Base-by-base conservation (phyloP, 2,888 invertebrate genomes). In the Embidobia sp. region DNA sequence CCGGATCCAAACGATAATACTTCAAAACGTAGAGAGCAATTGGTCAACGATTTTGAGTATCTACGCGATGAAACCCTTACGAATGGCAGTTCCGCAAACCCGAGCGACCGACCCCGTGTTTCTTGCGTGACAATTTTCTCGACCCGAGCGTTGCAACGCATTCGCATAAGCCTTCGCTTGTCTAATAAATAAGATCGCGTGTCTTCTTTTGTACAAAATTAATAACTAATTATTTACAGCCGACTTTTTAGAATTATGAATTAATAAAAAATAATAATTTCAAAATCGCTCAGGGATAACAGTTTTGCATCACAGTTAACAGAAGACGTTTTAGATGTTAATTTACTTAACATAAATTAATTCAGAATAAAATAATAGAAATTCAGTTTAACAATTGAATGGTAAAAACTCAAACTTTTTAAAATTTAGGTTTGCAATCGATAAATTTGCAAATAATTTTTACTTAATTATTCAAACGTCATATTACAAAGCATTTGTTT, bases 21-120 rank as follows among this genome's bases (percentile, higher is more conserved):
- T 79, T 79, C 31, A 33, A 72, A 66, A 51, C 69, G 40, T 78
- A 80, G 80, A 80, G 79, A 80, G 79, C 79, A 76, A 29, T 48
- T 72, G 40, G 75, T 72, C 66, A 42, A 49, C 66, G 49, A 13
- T 46, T 44, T 55, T 59, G 61, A 72, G 63, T 67, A 67, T 70
- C 63, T 49, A 75, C 61, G 69, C 61, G 64, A 69, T 59, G 57
- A 72, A 59, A 40, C 29, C 29, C 46, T 66, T 61, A 63, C 55
- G 26, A 63, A 51, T 57, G 18, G 2, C 29, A 53, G 46, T 13
- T 16, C 26, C 13, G 15, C 7, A 31, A 44, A 15, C 27, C 29
- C 48, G 37, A 67, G 61, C 67, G 67, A 61, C 46, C 16, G n/a
- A n/a, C n/a, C n/a, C n/a, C 7, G 35, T 10, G 7, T 46, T 35